Evolutionary conservation across 2,888 invertebrate species (phyloP), one percentile per base, ranked within the genome.

Genomic region (Eupithecia inturbata): DNA sequence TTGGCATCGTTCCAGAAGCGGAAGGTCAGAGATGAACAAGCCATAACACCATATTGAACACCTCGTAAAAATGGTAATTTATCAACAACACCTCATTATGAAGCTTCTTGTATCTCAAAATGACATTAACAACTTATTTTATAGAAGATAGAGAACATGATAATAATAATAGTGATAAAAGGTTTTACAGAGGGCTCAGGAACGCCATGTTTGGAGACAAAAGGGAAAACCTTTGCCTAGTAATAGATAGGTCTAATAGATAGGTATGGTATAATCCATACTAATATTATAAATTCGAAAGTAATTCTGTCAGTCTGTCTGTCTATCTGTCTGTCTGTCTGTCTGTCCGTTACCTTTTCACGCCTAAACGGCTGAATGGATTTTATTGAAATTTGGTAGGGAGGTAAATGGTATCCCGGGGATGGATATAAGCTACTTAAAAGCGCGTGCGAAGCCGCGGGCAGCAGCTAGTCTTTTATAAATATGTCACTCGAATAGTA

Each of bases 31-130:
- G 22, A 70, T 70, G 67, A 76, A 77, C 63, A 67, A 60, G 62
- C 67, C 70, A 74, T 77, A 77, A 76, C 67, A 64, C 63, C 73
- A 68, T 74, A 77, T 75, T 69, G 67, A 78, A 77, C 62, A 49
- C 45, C 73, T 77, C 79, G 70, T 80, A 77, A 78, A 63, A 74
- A 79, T 78, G 75, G 57, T 67, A 79, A 76, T 80, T 76, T 68
- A 39, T 73, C 49, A 53, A 53, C 70, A 72, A 74, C 68, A 68
- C 63, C 71, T 71, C 68, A 74, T 77, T 75, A 72, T 67, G 74
- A 28, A 53, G 68, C 69, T 74, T 49, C 62, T 70, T 71, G 70
- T 53, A 45, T n/a, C 45, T 66, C 14, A 28, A 68, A 69, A 70
- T 36, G 69, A 10, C 19, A 68, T 72, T 26, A 49, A 53, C 62